Base-by-base conservation (phyloP, 2,797 vertebrate species). In the Chaenodraco wilsoni region DNA sequence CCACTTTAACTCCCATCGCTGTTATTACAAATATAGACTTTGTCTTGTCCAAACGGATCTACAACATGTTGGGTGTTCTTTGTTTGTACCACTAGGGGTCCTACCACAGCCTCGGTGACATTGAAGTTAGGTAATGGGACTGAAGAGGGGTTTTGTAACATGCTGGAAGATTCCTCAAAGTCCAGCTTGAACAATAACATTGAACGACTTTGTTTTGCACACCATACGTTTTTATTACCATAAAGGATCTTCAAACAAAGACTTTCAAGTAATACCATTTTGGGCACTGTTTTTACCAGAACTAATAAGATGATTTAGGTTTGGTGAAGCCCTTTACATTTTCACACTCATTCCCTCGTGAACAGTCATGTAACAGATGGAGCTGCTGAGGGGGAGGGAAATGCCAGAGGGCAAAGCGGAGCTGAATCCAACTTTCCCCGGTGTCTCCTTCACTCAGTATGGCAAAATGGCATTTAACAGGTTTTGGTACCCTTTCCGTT, bases 181-280 rank as follows among this genome's bases (percentile, higher is more conserved):
- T 13, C 13, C 6, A 52, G 59, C 54, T 66, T 62, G 23, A 74
- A 33, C 13, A 74, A 79, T 23, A 67, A 15, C 0, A 52, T 2
- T 15, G 19, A 66, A n/a, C 0, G 5, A 2, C 48, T 68, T 71
- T 64, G 31, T 62, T 87, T 65, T 65, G 19, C 51, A 87, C 56
- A 87, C 56, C 60, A 71, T 68, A 86, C 68, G 79, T 84, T 89
- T 75, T 92, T 90, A 92, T 91, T 79, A 84, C 62, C 68, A 78
- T 74, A 77, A 69, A 67, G 48, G 59, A 75, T 33, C 49, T n/a
- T 74, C 10, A 23, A 74, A 81, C 70, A 70, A 17, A 74, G 41
- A 80, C 44, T 52, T 87, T 92, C 78, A 81, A 88, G 83, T 87
- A 84, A 80, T 70, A 61, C 15, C 31, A 52, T 55, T 11, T 31